A percentile compares a stretch with the other conserved stretches of the same genome.
Evolutionary conservation across 2,888 invertebrate genomes (phyloP).

Genomic region (Uloborus plumipes): DNA sequence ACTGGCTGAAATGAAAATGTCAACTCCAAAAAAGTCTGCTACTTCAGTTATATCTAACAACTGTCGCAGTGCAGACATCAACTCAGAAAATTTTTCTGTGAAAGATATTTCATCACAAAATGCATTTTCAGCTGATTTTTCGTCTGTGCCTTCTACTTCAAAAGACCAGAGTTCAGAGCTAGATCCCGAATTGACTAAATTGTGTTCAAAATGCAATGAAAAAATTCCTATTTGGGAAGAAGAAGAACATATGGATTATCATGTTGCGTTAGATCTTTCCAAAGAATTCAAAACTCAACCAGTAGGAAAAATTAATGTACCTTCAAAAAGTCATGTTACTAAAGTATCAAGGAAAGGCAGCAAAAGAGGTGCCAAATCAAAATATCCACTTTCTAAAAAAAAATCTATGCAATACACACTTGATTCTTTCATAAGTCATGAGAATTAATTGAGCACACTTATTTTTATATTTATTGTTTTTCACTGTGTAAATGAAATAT

Average conservation of each 20-base stretch:
- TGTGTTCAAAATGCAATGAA: conserved; percentile 81
- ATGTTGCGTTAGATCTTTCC: conserved; percentile 84
- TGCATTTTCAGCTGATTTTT: not conserved
- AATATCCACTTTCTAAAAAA: conserved; percentile 12
- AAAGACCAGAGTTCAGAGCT: conserved; percentile 10
- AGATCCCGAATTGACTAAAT: conserved; percentile 39
- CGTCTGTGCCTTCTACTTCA: not conserved
- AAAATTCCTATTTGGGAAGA: conserved; percentile 77
- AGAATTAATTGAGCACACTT: not conserved
- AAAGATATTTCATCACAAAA: not conserved
- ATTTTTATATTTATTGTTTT: not conserved
- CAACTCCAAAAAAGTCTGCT: not conserved
- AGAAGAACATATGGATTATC: conserved; percentile 85
- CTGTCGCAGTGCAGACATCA: not conserved
- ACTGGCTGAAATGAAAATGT: conserved; percentile 31
- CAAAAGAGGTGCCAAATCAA: conserved; percentile 37
- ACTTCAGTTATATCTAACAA: not conserved
- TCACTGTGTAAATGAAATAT: not conserved
- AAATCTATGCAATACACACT: conserved; percentile 40
- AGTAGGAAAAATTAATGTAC: not conserved
- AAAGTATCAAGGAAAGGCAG: not conserved
- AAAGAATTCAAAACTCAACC: conserved; percentile 71
- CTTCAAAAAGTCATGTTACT: not conserved
- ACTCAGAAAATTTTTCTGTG: not conserved
- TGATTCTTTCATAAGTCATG: conserved; percentile 46